Evolutionary conservation across 2,113 vertebrate species (phyloP).

Genomic region (Apaloderma vittatum): DNA sequence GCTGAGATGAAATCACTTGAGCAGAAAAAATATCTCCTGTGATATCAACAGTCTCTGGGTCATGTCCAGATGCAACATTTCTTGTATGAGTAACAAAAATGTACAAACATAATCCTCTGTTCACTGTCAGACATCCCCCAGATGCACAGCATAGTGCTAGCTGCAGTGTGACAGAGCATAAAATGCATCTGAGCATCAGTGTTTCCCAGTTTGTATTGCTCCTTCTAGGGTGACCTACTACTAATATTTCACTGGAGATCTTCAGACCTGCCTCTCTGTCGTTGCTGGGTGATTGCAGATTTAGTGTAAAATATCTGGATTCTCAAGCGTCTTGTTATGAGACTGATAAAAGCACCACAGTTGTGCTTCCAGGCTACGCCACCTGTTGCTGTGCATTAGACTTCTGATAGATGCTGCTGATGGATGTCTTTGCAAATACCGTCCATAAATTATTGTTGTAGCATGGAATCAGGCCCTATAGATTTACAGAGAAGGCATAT

Average conservation of each 20-base stretch:
- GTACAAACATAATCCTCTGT: background rate
- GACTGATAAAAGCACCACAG: background rate
- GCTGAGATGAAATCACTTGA: background rate
- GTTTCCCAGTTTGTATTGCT: background rate
- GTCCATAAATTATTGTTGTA: background rate
- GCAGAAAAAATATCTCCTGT: background rate
- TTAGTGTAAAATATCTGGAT: background rate
- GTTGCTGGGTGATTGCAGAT: background rate
- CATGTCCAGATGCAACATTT: background rate
- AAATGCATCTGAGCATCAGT: background rate
- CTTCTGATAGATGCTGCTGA: background rate
- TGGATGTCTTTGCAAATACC: background rate
- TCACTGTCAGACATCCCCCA: background rate
- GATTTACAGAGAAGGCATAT: background rate
- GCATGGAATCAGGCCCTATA: background rate
- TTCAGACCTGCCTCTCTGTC: background rate
- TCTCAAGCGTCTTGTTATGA: background rate
- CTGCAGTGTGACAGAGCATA: background rate
- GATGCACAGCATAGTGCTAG: background rate
- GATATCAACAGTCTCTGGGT: background rate
- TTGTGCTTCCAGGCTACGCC: background rate
- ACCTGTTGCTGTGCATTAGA: background rate
- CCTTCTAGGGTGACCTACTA: background rate
- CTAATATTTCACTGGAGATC: background rate
- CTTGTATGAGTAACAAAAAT: background rate